Evolutionary conservation across 2,797 vertebrate genomes (phyloP), one percentile per base, ranked within the genome.

Genomic region (Rhinatrema bivittatum): DNA sequence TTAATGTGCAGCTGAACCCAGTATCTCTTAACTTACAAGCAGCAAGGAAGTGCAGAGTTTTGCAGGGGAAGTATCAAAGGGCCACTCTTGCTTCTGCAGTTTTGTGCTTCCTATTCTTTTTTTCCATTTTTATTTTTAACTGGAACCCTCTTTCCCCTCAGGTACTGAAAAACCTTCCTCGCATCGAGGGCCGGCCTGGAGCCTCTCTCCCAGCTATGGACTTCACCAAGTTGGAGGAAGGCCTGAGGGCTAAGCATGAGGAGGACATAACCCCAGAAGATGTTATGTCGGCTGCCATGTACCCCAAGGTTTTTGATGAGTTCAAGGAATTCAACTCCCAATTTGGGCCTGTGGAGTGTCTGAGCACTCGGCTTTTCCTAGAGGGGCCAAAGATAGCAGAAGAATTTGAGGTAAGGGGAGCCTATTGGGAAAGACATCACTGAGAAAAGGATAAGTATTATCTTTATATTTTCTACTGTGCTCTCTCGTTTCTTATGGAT

Each of bases 381-480:
- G 91, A 95, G 32, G 93, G 93, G 25, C 93, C 93, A 48, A 82
- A 87, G 52, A 93, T 97, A 4, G 93, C 91, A 0, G 93, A 96
- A 54, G 91, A 94, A 62, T 94, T 96, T 52, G 89, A 95, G 90
- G 93, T 94, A 64, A 25, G 50, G 31, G 7, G 10, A 31, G 25
- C 18, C 22, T 15, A 9, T 17, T 6, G 12, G 20, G 3, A n/a
- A n/a, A n/a, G n/a, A n/a, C n/a, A n/a, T n/a, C n/a, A n/a, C n/a
- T n/a, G n/a, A n/a, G n/a, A n/a, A n/a, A n/a, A n/a, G n/a, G n/a
- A n/a, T n/a, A n/a, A n/a, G n/a, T n/a, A n/a, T n/a, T n/a, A n/a
- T n/a, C n/a, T n/a, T n/a, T n/a, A n/a, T n/a, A n/a, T n/a, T n/a
- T n/a, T n/a, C n/a, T n/a, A n/a, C n/a, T n/a, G n/a, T n/a, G n/a